phyloP scores from a whole-genome alignment of 1,140 invertebrate genomes.

The Bathynomus jamesi region DNA sequence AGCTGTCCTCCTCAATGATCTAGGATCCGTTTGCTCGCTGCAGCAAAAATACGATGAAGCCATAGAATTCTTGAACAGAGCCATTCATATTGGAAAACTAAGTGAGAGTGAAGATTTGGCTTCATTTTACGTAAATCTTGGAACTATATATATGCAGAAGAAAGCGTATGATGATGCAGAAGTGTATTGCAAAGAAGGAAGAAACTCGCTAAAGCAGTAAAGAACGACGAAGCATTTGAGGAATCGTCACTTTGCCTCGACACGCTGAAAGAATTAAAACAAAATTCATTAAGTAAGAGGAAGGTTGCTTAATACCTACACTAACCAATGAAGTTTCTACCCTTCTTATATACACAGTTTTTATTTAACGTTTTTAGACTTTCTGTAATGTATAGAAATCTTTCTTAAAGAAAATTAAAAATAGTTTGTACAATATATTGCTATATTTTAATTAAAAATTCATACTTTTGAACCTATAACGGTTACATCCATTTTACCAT shows the following conservation, averaged over 20 bases:
- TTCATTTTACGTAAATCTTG: neutral
- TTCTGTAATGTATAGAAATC: no score
- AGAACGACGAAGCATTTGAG: neutral
- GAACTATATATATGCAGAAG: neutral
- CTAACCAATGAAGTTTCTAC: no score
- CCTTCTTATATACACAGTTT: no score
- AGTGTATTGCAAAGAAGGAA: neutral
- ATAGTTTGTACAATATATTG: no score
- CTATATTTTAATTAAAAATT: no score
- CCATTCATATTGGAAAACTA: neutral
- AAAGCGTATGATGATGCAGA: neutral
- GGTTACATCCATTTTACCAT: no score
- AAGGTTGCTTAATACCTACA: no score
- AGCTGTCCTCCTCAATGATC: neutral
- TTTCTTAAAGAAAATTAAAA: no score
- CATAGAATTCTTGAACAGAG: neutral
- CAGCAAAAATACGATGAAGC: neutral
- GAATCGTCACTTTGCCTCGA: neutral
- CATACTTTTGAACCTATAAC: no score
- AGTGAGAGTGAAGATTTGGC: neutral
- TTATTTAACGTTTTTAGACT: no score
- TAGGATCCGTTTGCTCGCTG: neutral
- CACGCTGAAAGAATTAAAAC: neutral
- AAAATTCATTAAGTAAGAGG: no score
- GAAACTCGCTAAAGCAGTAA: neutral